Evolutionary conservation across 64 coral and sea anemone species (phyloP).

Genomic region (Pocillopora damicornis): DNA sequence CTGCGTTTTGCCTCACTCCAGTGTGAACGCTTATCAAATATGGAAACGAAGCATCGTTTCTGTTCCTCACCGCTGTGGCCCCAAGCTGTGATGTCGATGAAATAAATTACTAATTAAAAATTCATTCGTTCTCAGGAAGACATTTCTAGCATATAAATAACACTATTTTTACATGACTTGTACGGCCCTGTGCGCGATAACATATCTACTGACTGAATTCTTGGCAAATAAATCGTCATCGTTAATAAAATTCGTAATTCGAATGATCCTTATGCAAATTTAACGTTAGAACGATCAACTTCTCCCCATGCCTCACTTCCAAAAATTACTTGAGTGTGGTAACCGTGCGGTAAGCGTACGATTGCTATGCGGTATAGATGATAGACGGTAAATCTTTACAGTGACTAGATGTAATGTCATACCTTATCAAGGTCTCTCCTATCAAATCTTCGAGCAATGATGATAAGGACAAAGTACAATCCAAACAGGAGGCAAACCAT

Average conservation of each 20-base stretch:
- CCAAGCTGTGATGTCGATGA: slow-evolving; percentile 37
- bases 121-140: not conserved
- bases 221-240: no score
- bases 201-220: no score
- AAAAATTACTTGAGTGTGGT: no score
- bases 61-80: slow-evolving; percentile 46
- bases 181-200: no score
- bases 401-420: not conserved
- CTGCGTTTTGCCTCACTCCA: slow-evolving; percentile 73
- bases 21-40: slow-evolving; percentile 83
- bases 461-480: slow-evolving; percentile 62
- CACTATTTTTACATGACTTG: no score
- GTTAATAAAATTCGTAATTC: no score
- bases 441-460: slow-evolving; percentile 73
- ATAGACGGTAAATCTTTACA: not conserved
- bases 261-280: no score
- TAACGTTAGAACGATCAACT: no score
- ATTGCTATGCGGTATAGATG: not conserved
- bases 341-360: no score
- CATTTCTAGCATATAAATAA: no score
- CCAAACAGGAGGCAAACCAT: slow-evolving; percentile 75
- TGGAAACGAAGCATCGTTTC: slow-evolving; percentile 11
- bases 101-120: not conserved
- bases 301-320: no score
- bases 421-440: slow-evolving; percentile 69